Evolutionary conservation across 2,888 invertebrate species (phyloP).

Genomic region (Formica aserva): DNA sequence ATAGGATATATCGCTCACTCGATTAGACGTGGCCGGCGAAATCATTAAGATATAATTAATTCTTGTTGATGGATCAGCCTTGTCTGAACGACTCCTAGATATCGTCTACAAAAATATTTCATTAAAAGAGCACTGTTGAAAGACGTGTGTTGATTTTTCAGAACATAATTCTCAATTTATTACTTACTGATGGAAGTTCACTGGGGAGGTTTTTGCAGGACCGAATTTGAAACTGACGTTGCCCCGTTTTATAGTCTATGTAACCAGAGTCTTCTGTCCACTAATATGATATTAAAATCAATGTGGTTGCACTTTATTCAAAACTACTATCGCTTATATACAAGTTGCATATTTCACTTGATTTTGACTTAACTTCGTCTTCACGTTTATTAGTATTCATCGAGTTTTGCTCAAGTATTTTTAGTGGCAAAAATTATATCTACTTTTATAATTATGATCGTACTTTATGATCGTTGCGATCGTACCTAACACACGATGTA

Average conservation of each 20-base stretch:
- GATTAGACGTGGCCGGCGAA: slow-evolving; percentile 58
- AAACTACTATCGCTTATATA: slow-evolving; percentile 63
- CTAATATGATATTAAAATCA: slow-evolving; percentile 62
- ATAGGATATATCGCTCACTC: slow-evolving; percentile 68
- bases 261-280: slow-evolving; percentile 69
- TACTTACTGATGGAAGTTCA: slow-evolving; percentile 65
- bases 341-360: slow-evolving; percentile 63
- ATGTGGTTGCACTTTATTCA: slow-evolving; percentile 67
- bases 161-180: slow-evolving; percentile 67
- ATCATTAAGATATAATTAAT: slow-evolving; percentile 63
- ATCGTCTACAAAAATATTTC: slow-evolving; percentile 62
- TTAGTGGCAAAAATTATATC: slow-evolving; percentile 63
- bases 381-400: slow-evolving; percentile 72
- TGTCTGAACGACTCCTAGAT: slow-evolving; percentile 60
- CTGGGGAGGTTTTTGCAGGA: slow-evolving; percentile 59
- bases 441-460: slow-evolving; percentile 63
- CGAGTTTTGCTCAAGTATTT: slow-evolving; percentile 65
- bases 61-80: slow-evolving; percentile 64
- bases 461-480: slow-evolving; percentile 68
- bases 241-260: slow-evolving; percentile 22
- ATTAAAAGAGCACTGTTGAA: slow-evolving; percentile 65
- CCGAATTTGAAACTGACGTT: slow-evolving; percentile 22
- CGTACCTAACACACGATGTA: slow-evolving; percentile 66
- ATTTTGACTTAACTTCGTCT: slow-evolving; percentile 72
- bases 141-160: slow-evolving; percentile 70